Evolutionary conservation across 2,113 vertebrate species (phyloP), one percentile per base, ranked within the genome.

Genomic region (Rynchops niger): DNA sequence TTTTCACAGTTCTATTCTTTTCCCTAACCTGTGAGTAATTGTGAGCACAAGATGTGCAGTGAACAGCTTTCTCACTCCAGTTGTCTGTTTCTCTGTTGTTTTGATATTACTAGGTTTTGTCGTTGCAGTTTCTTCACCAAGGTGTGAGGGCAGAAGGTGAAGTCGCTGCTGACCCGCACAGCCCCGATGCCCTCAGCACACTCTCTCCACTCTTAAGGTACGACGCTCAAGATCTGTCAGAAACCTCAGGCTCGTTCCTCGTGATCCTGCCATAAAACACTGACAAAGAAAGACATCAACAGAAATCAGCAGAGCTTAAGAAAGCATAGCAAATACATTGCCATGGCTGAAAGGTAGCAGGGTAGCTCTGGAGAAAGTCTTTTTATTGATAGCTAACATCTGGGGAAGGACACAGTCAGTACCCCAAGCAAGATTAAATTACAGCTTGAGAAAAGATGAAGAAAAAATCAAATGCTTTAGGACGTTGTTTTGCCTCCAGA

Each of bases 151-250:
- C 40, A 69, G 26, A 91, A 87, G 32, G 10, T 7, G 21, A 49
- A 22, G 47, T 34, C 0, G 1, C 7, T 82, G 45, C 45, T 66
- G 42, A 65, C 11, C 29, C 22, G 22, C 26, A 32, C 17, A 40
- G 12, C 14, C 36, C 25, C 0, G 0, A 30, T 15, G 19, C 20
- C 50, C 45, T 78, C 45, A 61, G 40, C 25, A 30, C 12, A 30
- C 11, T 8, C 16, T 72, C 71, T 42, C 10, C 3, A 9, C 73
- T 71, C 17, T 45, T 20, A 52, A 67, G 9, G 5, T 23, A 47
- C 0, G 0, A 49, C 11, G 15, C 17, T 29, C 4, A 1, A 1
- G 21, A 32, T 36, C 17, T 21, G 8, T 38, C 29, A 73, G 50
- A 82, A 93, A 50, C 30, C 34, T 56, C 53, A 45, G 27, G 42